phyloP scores from a whole-genome alignment of 1,140 invertebrate species.

The Radopholus similis region DNA sequence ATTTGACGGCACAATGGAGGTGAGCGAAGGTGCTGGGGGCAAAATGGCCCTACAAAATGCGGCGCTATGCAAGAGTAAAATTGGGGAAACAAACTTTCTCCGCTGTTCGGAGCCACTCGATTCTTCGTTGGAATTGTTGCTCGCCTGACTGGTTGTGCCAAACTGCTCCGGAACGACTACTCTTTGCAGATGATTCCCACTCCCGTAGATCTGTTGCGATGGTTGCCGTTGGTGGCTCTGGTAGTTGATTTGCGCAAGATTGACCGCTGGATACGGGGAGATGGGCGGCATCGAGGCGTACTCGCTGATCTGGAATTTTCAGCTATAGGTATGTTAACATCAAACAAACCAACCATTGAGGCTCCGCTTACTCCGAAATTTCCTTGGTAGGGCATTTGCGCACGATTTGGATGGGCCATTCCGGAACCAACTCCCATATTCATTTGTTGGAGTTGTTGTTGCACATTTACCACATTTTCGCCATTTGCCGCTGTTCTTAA shows the following conservation, averaged over 20 bases:
- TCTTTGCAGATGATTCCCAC: background rate
- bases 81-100: slow-evolving; percentile 36
- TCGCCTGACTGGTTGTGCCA: slow-evolving; percentile 39
- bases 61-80: background rate
- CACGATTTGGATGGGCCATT: too few species aligned
- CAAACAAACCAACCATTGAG: background rate
- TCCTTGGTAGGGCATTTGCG: too few species aligned
- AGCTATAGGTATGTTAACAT: slow-evolving; percentile 16
- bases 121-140: slow-evolving; percentile 49
- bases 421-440: background rate
- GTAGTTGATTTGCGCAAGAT: background rate
- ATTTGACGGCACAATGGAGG: background rate
- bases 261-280: slow-evolving; percentile 29
- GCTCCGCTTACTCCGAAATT: background rate
- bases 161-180: background rate
- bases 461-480: background rate
- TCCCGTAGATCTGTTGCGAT: slow-evolving; percentile 5
- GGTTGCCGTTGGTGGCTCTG: background rate
- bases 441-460: slow-evolving; percentile 13
- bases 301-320: slow-evolving; percentile 40
- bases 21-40: slow-evolving; percentile 22
- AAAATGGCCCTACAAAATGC: slow-evolving; percentile 8
- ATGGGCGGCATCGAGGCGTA: slow-evolving; percentile 47
- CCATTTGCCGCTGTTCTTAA: too few species aligned
- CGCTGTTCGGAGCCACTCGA: slow-evolving; percentile 51